Evolutionary conservation across 2,888 invertebrate genomes (phyloP).

Genomic region (Drosophila nr. fundita): DNA sequence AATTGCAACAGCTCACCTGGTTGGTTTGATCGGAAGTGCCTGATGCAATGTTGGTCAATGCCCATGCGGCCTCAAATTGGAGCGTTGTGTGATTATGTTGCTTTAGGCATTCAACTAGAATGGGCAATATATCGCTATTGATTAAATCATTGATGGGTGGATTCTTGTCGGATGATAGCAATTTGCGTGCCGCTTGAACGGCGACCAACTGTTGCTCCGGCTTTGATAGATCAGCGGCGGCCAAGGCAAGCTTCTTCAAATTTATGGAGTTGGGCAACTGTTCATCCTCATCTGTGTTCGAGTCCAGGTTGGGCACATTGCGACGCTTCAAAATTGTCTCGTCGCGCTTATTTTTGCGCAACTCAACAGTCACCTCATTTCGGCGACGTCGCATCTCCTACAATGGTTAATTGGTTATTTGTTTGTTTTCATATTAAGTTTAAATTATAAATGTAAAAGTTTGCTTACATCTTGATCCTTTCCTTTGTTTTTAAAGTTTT

Average conservation of each 20-base stretch:
- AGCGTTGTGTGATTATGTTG: constrained; percentile 94
- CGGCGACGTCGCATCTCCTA: constrained; percentile 98
- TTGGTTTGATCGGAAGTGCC: constrained; percentile 97
- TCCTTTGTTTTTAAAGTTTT: constrained; percentile 99
- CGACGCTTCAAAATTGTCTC: constrained; percentile 97
- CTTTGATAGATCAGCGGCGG: constrained; percentile 92
- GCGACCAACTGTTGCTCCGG: constrained; percentile 94
- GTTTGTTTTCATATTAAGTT: neutral
- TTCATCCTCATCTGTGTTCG: constrained; percentile 91
- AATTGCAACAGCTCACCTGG: constrained; percentile 84
- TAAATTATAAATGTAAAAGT: constrained; percentile 66
- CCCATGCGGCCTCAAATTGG: constrained; percentile 99
- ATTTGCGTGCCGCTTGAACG: constrained; percentile 97
- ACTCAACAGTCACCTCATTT: constrained; percentile 98
- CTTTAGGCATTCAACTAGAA: constrained; percentile 95
- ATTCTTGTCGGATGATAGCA: constrained; percentile 98
- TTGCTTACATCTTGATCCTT: constrained; percentile 98
- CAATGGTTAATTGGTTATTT: constrained; percentile 18
- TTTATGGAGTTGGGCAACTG: constrained; percentile 89
- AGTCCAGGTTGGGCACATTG: constrained; percentile 96
- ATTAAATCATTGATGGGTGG: constrained; percentile 99
- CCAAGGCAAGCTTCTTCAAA: constrained; percentile 93
- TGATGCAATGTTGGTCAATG: constrained; percentile 97
- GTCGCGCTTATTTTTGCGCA: constrained; percentile 99
- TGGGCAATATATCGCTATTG: constrained; percentile 96